phyloP scores from a whole-genome alignment of 2,113 vertebrate genomes.

The Microcebus jonahi region DNA sequence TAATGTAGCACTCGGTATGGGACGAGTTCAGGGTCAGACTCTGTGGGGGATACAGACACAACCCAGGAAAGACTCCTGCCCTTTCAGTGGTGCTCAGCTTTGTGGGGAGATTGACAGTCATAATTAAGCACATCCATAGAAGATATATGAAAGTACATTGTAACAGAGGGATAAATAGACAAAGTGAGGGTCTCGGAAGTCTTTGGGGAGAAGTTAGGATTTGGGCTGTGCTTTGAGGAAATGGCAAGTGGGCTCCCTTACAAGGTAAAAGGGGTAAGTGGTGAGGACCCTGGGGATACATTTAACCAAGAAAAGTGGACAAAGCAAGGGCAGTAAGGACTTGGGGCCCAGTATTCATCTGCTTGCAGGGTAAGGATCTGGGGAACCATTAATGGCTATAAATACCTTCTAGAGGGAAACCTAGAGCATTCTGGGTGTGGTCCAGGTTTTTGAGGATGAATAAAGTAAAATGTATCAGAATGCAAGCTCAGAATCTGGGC shows the following conservation, averaged over 20 bases:
- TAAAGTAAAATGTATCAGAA: background rate
- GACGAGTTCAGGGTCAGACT: background rate
- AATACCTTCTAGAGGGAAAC: background rate
- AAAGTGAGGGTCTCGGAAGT: background rate
- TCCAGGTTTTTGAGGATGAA: background rate
- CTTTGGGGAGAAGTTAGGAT: background rate
- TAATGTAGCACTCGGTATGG: background rate
- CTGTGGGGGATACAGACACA: background rate
- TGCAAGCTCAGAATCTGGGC: background rate
- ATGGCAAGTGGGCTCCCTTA: background rate
- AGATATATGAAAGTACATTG: background rate
- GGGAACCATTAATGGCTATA: background rate
- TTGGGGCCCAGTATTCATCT: background rate
- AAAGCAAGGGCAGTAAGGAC: background rate
- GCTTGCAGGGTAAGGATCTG: background rate
- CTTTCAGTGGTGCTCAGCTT: background rate
- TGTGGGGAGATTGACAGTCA: background rate
- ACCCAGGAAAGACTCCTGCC: background rate
- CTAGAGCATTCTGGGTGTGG: background rate
- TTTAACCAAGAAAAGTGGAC: background rate
- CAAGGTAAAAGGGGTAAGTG: background rate
- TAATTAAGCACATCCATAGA: background rate
- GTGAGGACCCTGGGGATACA: background rate
- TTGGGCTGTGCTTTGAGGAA: slow-evolving; percentile 2
- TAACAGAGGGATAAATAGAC: background rate